These are phyloP conservation scores for Thelaira solivaga DNA, from an alignment of 2,888 invertebrate genomes.

Conservation along the genomic window DNA sequence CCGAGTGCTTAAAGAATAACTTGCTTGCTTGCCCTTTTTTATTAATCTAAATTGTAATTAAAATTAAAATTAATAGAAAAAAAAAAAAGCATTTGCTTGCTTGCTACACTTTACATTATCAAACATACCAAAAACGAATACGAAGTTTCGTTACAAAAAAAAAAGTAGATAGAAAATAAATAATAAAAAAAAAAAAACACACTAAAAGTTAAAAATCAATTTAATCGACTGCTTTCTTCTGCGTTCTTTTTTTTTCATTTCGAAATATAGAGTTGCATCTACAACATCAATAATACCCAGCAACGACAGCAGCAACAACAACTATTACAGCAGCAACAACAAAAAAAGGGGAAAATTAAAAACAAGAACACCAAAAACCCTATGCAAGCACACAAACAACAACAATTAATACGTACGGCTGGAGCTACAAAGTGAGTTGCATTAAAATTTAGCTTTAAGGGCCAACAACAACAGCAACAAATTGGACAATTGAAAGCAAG, in stretches of 20 bases:
- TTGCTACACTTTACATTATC: conserved; percentile 23
- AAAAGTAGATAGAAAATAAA: conserved; percentile 1
- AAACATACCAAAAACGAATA: neutral
- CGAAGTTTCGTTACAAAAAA: conserved; percentile 14
- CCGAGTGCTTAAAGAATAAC: conserved; percentile 42
- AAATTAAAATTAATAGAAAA: neutral
- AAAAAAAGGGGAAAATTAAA: neutral
- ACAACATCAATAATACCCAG: too few species aligned
- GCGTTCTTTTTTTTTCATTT: conserved; percentile 54
- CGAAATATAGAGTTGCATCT: conserved; percentile 57
- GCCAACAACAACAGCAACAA: neutral
- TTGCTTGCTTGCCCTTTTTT: conserved; percentile 4
- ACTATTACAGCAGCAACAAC: neutral
- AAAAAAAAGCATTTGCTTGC: conserved; percentile 34
- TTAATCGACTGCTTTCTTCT: conserved; percentile 58
- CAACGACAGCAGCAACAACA: conserved; percentile 35
- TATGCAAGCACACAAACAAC: conserved; percentile 39
- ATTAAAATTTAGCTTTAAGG: too few species aligned
- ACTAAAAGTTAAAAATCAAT: conserved; percentile 59
- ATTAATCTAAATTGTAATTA: conserved; percentile 3
- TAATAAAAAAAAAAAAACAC: conserved; percentile 3
- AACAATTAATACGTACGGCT: conserved; percentile 40
- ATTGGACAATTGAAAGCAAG: conserved; percentile 5
- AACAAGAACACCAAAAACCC: conserved; percentile 21
- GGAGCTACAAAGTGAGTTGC: conserved; percentile 40